Evolutionary conservation across 53 echinoderm and acorn worm species (phyloP).

Genomic region (Antedon mediterranea): DNA sequence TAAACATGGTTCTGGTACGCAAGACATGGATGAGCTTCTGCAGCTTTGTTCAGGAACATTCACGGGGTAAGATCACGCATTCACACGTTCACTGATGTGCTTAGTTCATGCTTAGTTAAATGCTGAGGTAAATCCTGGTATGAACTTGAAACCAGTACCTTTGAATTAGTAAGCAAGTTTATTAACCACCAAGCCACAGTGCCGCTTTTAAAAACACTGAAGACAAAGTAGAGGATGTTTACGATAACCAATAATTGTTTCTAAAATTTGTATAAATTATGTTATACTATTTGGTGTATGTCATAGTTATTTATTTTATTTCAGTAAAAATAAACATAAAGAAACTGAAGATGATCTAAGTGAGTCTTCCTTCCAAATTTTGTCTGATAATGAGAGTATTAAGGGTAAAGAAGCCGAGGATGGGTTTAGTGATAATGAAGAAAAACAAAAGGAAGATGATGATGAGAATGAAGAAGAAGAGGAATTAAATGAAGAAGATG

Average conservation of each 20-base stretch:
- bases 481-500: constrained; percentile 42
- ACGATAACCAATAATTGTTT: no score
- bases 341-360: constrained; percentile 28
- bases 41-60: constrained; percentile 89
- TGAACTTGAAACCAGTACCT: no score
- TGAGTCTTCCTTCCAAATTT: constrained; percentile 41
- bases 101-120: no score
- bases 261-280: no score
- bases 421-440: constrained; percentile 25
- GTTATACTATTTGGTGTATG: no score
- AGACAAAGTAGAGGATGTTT: no score
- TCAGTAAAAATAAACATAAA: constrained; percentile 7
- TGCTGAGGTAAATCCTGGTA: no score
- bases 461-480: constrained; percentile 8
- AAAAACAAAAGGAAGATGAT: constrained; percentile 10
- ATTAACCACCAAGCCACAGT: no score
- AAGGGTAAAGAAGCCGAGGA: constrained; percentile 23
- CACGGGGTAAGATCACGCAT: constrained; percentile 26
- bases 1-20: constrained; percentile 26
- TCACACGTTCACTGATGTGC: no score
- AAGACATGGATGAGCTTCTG: constrained; percentile 72
- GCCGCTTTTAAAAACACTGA: no score
- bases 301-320: neutral
- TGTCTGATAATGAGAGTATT: constrained; percentile 40
- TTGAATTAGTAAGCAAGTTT: no score